Conservation (phyloP, 2,888 invertebrate genomes). For the Calliopum simillimum region DNA sequence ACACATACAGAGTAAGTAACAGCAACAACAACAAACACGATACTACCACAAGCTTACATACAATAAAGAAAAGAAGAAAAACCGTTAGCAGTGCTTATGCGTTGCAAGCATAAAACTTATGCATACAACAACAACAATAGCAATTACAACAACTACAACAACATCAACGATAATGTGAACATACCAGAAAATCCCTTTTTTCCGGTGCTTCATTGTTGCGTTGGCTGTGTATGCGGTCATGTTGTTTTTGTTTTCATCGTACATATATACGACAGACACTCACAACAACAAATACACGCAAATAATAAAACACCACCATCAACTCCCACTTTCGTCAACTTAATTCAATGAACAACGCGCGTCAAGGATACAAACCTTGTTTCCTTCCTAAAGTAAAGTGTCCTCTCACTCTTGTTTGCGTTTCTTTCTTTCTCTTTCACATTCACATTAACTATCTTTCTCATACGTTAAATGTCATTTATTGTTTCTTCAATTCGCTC, state of each 20-base stretch:
- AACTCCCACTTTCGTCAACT: slow-evolving; percentile 7
- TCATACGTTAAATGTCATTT: background rate
- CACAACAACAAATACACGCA: slow-evolving; percentile 9
- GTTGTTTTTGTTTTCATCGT: too few species aligned
- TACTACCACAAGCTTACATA: slow-evolving; percentile 1
- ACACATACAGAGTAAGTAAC: background rate
- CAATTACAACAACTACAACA: slow-evolving; percentile 34
- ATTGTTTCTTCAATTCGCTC: background rate
- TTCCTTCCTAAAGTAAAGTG: background rate
- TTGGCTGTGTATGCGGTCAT: background rate
- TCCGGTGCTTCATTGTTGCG: slow-evolving; percentile 12
- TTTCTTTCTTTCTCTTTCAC: slow-evolving; percentile 5
- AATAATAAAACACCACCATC: background rate
- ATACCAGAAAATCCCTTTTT: slow-evolving; percentile 49
- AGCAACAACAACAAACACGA: slow-evolving; percentile 19
- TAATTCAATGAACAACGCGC: slow-evolving; percentile 5
- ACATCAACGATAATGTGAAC: slow-evolving; percentile 38
- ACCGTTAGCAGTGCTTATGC: background rate
- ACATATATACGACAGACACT: too few species aligned
- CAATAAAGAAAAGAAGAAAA: background rate
- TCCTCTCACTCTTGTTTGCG: background rate
- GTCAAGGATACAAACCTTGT: too few species aligned
- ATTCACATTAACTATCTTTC: background rate
- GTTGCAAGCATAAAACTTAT: slow-evolving; percentile 20
- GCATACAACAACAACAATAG: slow-evolving; percentile 29